Evolutionary conservation across 2,797 vertebrate species (phyloP).

Genomic region (Percopsis omiscomaycus): DNA sequence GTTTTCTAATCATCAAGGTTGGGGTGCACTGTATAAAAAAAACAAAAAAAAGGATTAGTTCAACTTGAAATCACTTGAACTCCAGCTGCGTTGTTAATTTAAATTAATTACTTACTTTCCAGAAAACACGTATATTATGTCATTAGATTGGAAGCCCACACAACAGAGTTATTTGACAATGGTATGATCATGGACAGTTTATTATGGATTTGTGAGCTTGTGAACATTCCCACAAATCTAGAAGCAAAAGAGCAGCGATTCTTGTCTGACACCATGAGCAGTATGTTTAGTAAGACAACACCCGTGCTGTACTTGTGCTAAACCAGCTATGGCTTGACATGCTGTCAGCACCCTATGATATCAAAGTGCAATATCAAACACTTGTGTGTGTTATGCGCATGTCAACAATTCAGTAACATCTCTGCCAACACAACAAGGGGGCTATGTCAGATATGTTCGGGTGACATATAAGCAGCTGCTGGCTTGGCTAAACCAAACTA

Average conservation of each 20-base stretch:
- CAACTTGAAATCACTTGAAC: conserved; percentile 40
- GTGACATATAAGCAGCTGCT: not conserved
- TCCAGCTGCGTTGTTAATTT: conserved; percentile 52
- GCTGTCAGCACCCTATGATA: too few species aligned
- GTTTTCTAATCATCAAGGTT: conserved; percentile 36
- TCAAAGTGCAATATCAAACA: too few species aligned
- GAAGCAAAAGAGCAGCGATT: conserved; percentile 14
- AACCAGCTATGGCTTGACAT: too few species aligned
- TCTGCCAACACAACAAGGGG: not conserved
- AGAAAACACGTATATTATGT: not conserved
- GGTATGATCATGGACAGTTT: conserved; percentile 15
- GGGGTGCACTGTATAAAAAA: conserved; percentile 51
- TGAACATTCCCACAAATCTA: conserved; percentile 15
- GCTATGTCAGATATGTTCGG: not conserved
- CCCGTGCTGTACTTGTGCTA: too few species aligned
- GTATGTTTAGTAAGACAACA: not conserved
- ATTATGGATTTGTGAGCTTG: conserved; percentile 13
- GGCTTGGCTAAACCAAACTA: not conserved
- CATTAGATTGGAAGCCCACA: not conserved
- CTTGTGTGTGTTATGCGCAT: too few species aligned
- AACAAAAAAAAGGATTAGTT: conserved; percentile 6
- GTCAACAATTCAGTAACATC: too few species aligned
- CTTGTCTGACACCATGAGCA: not conserved
- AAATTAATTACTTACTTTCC: conserved; percentile 15
- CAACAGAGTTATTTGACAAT: conserved; percentile 20